Conservation (phyloP, 2,113 vertebrate genomes). For the Grammomys dolichurus region DNA sequence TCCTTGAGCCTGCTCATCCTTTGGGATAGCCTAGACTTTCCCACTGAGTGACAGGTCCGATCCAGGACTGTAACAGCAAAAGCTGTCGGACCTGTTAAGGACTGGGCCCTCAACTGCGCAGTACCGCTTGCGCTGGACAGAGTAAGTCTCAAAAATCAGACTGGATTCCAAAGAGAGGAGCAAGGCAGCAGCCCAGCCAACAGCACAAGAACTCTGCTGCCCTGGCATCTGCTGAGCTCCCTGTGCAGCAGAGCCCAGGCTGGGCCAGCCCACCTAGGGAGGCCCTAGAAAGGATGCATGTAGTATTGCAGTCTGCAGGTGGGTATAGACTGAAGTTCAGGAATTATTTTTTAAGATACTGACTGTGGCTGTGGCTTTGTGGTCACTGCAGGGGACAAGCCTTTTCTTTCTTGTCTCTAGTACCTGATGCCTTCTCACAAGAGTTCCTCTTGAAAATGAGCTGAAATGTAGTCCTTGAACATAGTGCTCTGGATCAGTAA, state of each 20-base stretch:
- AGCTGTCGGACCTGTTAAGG: neutral
- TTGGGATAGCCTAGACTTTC: neutral
- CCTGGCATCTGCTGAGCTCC: neutral
- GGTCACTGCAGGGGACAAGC: neutral
- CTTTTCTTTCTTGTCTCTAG: neutral
- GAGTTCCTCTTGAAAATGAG: neutral
- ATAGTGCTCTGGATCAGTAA: neutral
- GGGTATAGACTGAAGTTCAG: neutral
- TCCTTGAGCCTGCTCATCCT: neutral
- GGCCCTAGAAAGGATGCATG: neutral
- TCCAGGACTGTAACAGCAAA: neutral
- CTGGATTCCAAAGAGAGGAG: neutral
- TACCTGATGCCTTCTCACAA: neutral
- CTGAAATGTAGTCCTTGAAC: neutral
- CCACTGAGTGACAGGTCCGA: neutral
- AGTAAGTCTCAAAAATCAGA: neutral
- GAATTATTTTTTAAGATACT: neutral
- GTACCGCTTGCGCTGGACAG: neutral
- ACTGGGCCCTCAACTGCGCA: neutral
- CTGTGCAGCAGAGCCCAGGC: neutral
- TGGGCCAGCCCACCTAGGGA: neutral
- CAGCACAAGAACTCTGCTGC: neutral
- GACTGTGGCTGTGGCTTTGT: neutral
- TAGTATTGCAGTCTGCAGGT: fast-evolving
- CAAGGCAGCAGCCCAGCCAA: neutral